Base-by-base conservation (phyloP, 2,797 vertebrate species). In the Somateria mollissima region DNA sequence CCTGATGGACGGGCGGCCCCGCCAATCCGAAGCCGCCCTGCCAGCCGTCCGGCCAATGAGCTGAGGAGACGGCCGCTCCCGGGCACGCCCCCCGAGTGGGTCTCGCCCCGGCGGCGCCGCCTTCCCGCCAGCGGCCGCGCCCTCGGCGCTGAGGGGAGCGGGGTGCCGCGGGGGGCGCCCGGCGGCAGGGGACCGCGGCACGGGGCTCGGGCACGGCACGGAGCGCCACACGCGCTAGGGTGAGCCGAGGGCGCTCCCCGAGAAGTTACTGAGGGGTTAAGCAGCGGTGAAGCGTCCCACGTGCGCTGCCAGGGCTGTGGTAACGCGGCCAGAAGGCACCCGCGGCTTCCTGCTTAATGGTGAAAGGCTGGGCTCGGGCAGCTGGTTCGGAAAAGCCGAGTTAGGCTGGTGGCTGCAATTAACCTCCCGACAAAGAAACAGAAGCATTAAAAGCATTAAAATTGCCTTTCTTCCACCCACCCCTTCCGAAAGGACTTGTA, bases 141-240 rank as follows among this genome's bases (percentile, higher is more conserved):
- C 45, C 45, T 47, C 47, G 13, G 45, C 34, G 2, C 7, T 2
- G 66, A 27, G 24, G 61, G 9, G 20, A 6, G 4, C 4, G 4
- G 13, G 27, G 3, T 3, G 2, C 37, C 34, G 12, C 25, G 21
- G n/a, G 5, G 37, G 39, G 8, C 12, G 19, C 5, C 47, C 21
- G 47, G 21, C 6, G 2, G 6, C 22, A 11, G 47, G 21, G 11
- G 47, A 7, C 21, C 12, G 21, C 6, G 47, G 7, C 47, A 3
- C 12, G 21, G 11, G 47, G 47, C 47, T 21, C 12, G 6, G 47
- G 6, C 45, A 12, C 45, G 11, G 45, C 45, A 6, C 45, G 45
- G 21, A 21, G 45, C 13, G 9, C 5, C 2, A 0, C 1, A 0
- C 1, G 21, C 43, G 0, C 37, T 2, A 18, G 1, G 9, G 10